Evolutionary conservation across 2,797 vertebrate species (phyloP).

Genomic region (Scyliorhinus canicula): DNA sequence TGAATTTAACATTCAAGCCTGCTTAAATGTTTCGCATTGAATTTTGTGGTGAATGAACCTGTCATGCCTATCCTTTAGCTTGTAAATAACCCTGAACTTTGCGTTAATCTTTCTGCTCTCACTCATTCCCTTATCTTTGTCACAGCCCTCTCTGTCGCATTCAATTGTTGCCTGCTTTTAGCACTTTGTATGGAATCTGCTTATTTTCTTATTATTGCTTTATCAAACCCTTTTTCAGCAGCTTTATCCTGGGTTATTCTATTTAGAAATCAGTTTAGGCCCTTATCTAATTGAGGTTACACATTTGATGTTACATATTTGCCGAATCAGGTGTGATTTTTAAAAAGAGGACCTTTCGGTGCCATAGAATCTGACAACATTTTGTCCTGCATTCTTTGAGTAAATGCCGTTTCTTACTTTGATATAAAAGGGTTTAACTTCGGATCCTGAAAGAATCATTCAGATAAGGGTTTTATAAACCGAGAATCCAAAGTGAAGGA

Average conservation of each 20-base stretch:
- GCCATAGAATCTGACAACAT: too few species aligned
- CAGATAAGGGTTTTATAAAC: background rate
- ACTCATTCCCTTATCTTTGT: background rate
- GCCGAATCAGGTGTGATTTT: background rate
- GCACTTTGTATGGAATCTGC: background rate
- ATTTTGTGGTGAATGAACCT: background rate
- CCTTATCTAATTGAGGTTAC: background rate
- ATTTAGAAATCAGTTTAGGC: background rate
- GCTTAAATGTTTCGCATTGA: background rate
- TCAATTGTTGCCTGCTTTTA: background rate
- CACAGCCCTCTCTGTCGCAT: background rate
- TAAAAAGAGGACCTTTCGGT: background rate
- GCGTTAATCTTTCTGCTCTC: background rate
- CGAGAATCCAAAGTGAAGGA: background rate
- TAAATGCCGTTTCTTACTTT: background rate
- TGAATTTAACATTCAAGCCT: slow-evolving; percentile 8
- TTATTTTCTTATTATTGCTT: background rate
- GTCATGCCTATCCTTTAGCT: background rate
- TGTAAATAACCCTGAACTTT: slow-evolving; percentile 11
- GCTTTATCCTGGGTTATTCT: background rate
- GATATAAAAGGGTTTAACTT: background rate
- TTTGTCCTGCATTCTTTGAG: background rate
- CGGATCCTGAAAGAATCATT: background rate
- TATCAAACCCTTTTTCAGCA: background rate
- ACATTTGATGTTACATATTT: background rate